These are phyloP conservation scores for Saccopteryx leptura DNA, from an alignment of 2,113 vertebrate genomes.

Conservation along the genomic window DNA sequence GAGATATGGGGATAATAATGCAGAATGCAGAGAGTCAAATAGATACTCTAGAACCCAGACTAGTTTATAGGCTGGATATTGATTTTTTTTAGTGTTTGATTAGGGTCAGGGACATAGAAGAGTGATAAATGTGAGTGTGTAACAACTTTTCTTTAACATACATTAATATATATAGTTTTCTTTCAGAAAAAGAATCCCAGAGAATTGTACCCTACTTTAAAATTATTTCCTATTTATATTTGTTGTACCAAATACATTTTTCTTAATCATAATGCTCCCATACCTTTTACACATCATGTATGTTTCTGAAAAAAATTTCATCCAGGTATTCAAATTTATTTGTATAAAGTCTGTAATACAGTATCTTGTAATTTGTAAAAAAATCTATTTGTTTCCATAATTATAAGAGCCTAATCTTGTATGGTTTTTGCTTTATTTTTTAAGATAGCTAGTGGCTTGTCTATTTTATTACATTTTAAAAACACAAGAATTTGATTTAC, in stretches of 20 bases:
- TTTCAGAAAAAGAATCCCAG: background rate
- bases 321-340: background rate
- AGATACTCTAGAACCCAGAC: background rate
- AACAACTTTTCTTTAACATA: background rate
- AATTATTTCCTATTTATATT: background rate
- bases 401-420: background rate
- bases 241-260: background rate
- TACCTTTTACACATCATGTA: background rate
- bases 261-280: background rate
- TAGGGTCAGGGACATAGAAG: fast-evolving
- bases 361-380: background rate
- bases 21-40: background rate
- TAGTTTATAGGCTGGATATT: background rate
- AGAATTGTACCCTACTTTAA: background rate
- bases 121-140: background rate
- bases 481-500: background rate
- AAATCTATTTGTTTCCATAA: background rate
- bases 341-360: background rate
- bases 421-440: conserved; percentile 11
- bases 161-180: background rate
- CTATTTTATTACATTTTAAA: background rate
- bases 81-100: background rate
- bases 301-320: background rate
- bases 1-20: too few species aligned
- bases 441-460: background rate